These are phyloP conservation scores for Leucopsar rothschildi DNA, from an alignment of 2,113 vertebrate species.

Conservation along the genomic window DNA sequence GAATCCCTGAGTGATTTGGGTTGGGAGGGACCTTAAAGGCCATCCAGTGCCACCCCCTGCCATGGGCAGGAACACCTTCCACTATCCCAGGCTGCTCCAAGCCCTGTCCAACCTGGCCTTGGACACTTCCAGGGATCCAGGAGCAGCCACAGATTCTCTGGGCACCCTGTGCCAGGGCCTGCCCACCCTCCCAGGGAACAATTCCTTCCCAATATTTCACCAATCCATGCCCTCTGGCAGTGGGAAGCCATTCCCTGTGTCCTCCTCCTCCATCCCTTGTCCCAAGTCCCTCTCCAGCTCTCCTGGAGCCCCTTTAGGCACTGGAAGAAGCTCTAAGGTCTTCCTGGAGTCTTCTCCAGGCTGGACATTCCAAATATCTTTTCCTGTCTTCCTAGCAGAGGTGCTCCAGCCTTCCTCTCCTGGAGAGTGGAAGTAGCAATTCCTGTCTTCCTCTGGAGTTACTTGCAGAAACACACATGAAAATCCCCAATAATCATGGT, in stretches of 20 bases:
- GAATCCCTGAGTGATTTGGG: neutral
- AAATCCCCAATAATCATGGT: neutral
- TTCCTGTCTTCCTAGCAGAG: neutral
- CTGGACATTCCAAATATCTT: neutral
- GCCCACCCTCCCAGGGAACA: neutral
- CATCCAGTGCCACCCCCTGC: neutral
- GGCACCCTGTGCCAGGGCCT: neutral
- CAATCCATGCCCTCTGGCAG: accelerated
- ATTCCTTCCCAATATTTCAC: neutral
- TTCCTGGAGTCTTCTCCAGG: neutral
- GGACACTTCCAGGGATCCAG: neutral
- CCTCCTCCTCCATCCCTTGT: neutral
- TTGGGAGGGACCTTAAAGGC: accelerated
- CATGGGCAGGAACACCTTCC: neutral
- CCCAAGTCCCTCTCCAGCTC: neutral
- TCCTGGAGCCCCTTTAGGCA: neutral
- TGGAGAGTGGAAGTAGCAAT: neutral
- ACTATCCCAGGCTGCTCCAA: neutral
- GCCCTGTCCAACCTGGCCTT: neutral
- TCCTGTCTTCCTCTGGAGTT: neutral
- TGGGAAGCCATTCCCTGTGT: neutral
- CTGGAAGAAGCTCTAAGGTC: accelerated
- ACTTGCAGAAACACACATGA: accelerated
- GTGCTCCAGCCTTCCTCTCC: neutral
- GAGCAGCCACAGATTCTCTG: neutral